Evolutionary conservation across 1,140 invertebrate species (phyloP).

Genomic region (Probaryconus sp.): DNA sequence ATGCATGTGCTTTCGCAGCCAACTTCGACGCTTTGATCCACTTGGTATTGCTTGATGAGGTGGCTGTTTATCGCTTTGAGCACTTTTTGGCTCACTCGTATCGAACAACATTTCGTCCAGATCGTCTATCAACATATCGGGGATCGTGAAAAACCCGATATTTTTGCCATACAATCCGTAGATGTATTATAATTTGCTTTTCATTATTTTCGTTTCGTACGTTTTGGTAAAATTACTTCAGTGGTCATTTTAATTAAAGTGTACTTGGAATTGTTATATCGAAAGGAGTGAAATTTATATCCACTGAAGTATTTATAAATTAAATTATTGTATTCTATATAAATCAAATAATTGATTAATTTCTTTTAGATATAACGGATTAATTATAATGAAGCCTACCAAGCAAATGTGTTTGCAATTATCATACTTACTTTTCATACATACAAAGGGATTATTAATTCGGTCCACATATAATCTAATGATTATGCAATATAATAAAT

Average conservation of each 20-base stretch:
- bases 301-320: conserved; percentile 1
- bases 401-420: conserved; percentile 38
- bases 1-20: conserved; percentile 71
- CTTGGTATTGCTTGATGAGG: conserved; percentile 44
- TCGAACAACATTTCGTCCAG: conserved; percentile 76
- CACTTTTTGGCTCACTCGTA: conserved; percentile 65
- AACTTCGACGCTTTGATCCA: conserved; percentile 66
- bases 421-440: conserved; percentile 35
- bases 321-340: background rate
- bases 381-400: conserved; percentile 31
- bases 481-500: conserved; percentile 43
- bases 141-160: conserved; percentile 32
- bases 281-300: no score
- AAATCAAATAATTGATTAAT: no score
- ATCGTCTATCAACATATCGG: conserved; percentile 72
- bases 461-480: conserved; percentile 44
- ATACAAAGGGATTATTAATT: conserved; percentile 41
- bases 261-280: no score
- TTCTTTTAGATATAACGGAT: background rate
- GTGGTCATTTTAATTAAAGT: no score
- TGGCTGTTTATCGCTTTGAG: conserved; percentile 60
- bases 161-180: background rate
- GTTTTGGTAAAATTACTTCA: no score
- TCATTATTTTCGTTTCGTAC: no score
- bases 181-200: background rate